Evolutionary conservation across 1,140 invertebrate genomes (phyloP).

Genomic region (Drosophila subobscura): DNA sequence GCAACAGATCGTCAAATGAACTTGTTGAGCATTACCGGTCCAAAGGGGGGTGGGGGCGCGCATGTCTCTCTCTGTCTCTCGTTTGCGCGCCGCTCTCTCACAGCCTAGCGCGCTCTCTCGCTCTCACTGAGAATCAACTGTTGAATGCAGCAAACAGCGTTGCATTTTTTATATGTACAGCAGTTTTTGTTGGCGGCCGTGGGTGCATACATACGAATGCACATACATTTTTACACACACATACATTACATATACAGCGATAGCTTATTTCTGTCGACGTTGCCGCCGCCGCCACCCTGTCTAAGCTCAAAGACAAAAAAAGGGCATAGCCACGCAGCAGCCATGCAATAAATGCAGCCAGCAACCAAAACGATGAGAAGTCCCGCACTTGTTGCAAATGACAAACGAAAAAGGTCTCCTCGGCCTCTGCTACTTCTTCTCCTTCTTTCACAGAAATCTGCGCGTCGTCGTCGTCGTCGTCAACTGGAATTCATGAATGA

Average conservation of each 20-base stretch:
- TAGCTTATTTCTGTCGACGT: conserved; percentile 51
- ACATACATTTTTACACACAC: conserved; percentile 15
- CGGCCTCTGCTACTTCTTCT: conserved; percentile 28
- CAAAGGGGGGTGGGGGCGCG: conserved; percentile 10
- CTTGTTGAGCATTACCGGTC: conserved; percentile 64
- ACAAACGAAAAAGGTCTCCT: conserved; percentile 70
- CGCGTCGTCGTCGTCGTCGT: conserved; percentile 26
- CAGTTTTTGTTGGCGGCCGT: conserved; percentile 40
- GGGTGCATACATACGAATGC: conserved; percentile 44
- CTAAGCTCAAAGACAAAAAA: conserved; percentile 65
- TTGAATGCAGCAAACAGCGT: conserved; percentile 65
- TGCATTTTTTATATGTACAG: conserved; percentile 52
- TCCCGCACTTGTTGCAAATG: conserved; percentile 77
- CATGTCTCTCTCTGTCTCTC: conserved; percentile 17
- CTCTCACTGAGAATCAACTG: conserved; percentile 62
- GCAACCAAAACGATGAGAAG: conserved; percentile 26
- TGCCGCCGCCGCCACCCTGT: conserved; percentile 41
- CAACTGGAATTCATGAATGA: conserved; percentile 78
- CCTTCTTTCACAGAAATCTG: conserved; percentile 3
- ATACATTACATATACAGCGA: conserved; percentile 11
- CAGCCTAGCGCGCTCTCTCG: conserved; percentile 19
- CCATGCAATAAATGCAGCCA: conserved; percentile 39
- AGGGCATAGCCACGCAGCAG: conserved; percentile 22
- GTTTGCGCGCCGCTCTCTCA: conserved; percentile 25
- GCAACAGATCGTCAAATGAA: conserved; percentile 65